These are phyloP conservation scores for Aldabrachelys gigantea DNA, from an alignment of 2,113 vertebrate genomes.

Conservation along the genomic window DNA sequence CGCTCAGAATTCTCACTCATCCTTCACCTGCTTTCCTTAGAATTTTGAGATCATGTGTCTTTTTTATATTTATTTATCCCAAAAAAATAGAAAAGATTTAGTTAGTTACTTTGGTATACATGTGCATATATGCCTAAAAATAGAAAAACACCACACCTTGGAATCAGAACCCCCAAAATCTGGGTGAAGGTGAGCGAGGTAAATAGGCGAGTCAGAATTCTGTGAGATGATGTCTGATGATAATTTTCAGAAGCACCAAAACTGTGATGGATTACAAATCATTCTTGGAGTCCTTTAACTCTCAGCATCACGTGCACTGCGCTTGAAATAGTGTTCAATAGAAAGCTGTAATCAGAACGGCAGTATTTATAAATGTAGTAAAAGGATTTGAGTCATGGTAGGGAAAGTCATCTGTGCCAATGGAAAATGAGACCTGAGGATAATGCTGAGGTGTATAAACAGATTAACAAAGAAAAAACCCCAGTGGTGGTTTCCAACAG, in stretches of 20 bases:
- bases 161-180: neutral
- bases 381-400: neutral
- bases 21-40: neutral
- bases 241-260: neutral
- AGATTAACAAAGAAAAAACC: neutral
- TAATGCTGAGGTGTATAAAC: neutral
- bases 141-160: neutral
- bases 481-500: neutral
- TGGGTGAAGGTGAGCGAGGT: neutral
- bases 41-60: neutral
- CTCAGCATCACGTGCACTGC: neutral
- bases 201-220: neutral
- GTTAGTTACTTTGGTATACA: neutral
- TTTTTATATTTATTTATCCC: neutral
- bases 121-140: neutral
- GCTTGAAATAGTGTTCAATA: neutral
- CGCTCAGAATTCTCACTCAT: neutral
- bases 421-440: neutral
- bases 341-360: neutral
- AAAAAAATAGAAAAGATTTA: neutral
- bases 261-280: neutral
- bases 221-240: neutral
- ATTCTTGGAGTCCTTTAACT: fast-evolving
- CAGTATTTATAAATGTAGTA: neutral
- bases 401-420: neutral